Base-by-base conservation (phyloP, 2,888 invertebrate genomes). In the Tachystola acroxantha region DNA sequence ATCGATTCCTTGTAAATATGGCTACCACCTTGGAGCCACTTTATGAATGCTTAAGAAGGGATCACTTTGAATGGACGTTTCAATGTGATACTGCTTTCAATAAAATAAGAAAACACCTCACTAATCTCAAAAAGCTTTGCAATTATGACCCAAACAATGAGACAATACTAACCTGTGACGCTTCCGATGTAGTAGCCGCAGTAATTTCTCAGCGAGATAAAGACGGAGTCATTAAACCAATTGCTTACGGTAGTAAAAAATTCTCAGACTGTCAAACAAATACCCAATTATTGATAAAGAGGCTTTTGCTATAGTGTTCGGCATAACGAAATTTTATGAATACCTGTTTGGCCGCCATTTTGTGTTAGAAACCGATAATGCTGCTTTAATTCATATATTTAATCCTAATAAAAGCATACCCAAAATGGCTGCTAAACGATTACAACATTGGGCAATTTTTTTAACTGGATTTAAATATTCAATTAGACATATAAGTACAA, bases 341-440 rank as follows among this genome's bases (percentile, higher is more conserved):
- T 52, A 40, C 32, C 24, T 31, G 5, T 57, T 46, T 46, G 51
- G 57, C 0, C 6, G 46, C 3, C 6, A 1, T 0, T 57, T 54
- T 45, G 49, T 49, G 33, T 14, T 52, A 6, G 47, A 57, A 42
- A 51, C 50, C 1, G 57, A 57, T 32, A 53, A 49, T 42, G 42
- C 43, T 19, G 53, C 54, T 1, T 27, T 57, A 13, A 43, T 42
- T 0, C 39, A 53, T 40, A 64, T 67, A 33, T 64, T 65, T 42
- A 48, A 52, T 1, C 57, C 57, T 1, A 54, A 42, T 7, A 60
- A 60, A 38, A 39, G 53, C 7, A 58, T 60, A 9, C 61, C 64
- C 30, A 46, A 52, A 36, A 57, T 64, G 55, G 56, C 64, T 7
- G 60, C 63, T 0, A 62, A 55, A 32, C 10, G 50, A 10, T 10